These are phyloP conservation scores for Menura novaehollandiae DNA, from an alignment of 2,113 vertebrate species.

Conservation along the genomic window DNA sequence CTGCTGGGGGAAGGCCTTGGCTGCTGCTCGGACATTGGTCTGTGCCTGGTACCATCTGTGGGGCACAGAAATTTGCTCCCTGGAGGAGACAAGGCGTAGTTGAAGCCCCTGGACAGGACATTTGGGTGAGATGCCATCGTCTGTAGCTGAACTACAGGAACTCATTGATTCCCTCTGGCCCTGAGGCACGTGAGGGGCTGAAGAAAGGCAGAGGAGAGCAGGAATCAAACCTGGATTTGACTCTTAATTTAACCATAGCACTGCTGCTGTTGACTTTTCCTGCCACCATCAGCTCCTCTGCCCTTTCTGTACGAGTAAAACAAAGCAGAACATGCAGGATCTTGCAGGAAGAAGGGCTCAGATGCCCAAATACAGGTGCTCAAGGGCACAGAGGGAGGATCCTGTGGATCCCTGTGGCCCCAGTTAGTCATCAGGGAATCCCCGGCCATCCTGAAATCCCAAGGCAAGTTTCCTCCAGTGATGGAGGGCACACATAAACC, in stretches of 20 bases:
- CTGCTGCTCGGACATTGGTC: neutral
- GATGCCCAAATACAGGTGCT: neutral
- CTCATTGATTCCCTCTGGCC: neutral
- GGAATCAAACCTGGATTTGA: neutral
- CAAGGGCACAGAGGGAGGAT: neutral
- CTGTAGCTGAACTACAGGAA: neutral
- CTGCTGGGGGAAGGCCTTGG: neutral
- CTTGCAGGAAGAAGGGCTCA: neutral
- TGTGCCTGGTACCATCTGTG: neutral
- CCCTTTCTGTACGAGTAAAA: neutral
- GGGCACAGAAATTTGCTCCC: neutral
- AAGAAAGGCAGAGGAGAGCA: neutral
- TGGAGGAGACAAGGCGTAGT: neutral
- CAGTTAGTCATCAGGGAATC: neutral
- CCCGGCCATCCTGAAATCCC: neutral
- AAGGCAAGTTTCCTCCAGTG: accelerated
- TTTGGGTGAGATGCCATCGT: neutral
- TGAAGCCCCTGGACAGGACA: neutral
- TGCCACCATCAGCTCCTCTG: neutral
- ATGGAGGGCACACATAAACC: accelerated
- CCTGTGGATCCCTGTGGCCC: accelerated
- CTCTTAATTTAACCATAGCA: neutral
- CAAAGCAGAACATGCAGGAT: neutral
- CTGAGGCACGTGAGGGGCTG: neutral
- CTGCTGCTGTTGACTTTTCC: neutral